phyloP scores from a whole-genome alignment of 2,797 vertebrate species.

The Erithacus rubecula region DNA sequence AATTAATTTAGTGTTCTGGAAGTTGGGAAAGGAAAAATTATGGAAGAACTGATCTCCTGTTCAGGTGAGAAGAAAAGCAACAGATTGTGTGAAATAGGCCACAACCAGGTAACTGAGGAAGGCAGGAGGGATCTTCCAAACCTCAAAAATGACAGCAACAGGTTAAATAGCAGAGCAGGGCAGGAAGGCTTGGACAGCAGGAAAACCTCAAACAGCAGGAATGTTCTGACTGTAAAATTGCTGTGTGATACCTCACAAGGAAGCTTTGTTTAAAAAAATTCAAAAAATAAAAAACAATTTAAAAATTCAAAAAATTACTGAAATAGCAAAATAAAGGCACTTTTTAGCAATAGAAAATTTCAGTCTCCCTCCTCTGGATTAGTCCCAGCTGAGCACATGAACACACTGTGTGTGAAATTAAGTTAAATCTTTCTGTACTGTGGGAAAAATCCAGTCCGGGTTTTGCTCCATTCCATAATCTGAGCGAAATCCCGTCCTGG shows the following conservation, averaged over 20 bases:
- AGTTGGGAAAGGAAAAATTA: neutral
- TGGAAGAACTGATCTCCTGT: neutral
- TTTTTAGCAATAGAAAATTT: neutral
- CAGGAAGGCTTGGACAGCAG: neutral
- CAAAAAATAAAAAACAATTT: no score
- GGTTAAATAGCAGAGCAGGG: neutral
- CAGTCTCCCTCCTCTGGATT: neutral
- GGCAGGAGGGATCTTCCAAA: neutral
- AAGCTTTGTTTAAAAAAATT: no score
- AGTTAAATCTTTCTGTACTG: neutral
- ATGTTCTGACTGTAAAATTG: neutral
- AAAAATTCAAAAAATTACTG: no score
- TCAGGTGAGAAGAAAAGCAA: neutral
- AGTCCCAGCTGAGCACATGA: neutral
- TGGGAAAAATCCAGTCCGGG: accelerated
- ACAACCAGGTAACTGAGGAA: neutral
- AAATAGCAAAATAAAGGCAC: neutral
- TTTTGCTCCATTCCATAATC: neutral
- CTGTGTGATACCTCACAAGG: neutral
- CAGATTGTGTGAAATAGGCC: neutral
- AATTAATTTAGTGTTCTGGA: neutral
- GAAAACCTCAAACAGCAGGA: neutral
- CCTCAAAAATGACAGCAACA: neutral
- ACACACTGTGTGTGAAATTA: accelerated
- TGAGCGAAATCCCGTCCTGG: accelerated